Percentiles rank a stretch among this genome's conserved stretches.
phyloP scores from a whole-genome alignment of 2,113 vertebrate species.

The Atherinomorus stipes region DNA sequence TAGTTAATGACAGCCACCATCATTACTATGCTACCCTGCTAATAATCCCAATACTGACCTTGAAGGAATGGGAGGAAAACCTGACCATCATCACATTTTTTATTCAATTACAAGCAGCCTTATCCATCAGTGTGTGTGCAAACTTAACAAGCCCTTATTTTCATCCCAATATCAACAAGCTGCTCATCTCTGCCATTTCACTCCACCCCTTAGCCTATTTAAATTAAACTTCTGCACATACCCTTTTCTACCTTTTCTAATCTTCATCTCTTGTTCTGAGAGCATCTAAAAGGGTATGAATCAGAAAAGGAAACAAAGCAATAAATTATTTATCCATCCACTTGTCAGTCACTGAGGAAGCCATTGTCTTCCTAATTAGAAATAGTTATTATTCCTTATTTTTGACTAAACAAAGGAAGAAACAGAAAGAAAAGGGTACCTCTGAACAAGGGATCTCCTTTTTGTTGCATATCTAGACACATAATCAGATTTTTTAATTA shows the following conservation, averaged over 20 bases:
- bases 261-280: no score
- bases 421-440: neutral
- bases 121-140: neutral
- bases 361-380: neutral
- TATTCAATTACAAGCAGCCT: neutral
- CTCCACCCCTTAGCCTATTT: neutral
- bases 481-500: constrained; percentile 49
- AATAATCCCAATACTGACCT: constrained; percentile 72
- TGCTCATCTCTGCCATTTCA: constrained; percentile 3
- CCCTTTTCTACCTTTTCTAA: neutral
- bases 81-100: constrained; percentile 19
- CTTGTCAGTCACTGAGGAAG: neutral
- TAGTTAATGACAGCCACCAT: constrained; percentile 72
- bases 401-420: neutral
- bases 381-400: neutral
- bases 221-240: neutral
- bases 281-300: no score
- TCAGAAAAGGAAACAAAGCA: no score
- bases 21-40: constrained; percentile 56
- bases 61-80: constrained; percentile 46
- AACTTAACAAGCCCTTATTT: neutral
- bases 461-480: constrained; percentile 22
- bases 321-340: neutral
- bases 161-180: neutral
- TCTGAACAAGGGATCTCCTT: neutral